Evolutionary conservation across 2,113 vertebrate species (phyloP), one percentile per base, ranked within the genome.

Genomic region (Clarias magur): DNA sequence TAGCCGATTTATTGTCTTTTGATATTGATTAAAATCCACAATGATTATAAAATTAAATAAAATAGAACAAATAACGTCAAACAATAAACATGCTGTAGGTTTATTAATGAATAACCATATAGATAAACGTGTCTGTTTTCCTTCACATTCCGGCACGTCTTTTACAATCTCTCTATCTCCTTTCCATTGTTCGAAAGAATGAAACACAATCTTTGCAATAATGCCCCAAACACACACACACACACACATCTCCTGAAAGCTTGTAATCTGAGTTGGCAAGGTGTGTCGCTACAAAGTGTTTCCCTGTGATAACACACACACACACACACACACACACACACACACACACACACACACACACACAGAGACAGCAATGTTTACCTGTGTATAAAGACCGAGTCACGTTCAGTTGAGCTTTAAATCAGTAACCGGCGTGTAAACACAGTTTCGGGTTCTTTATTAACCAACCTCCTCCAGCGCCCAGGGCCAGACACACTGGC

Each of bases 401-500:
- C 85, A 76, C 73, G 78, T 90, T 90, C 90, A 84, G 79, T 82
- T 65, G 19, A 25, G 85, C 84, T 63, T 84, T 90, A 73, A 91
- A 90, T 91, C 88, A 92, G 81, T 92, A 92, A 90, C 91, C 84
- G 90, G 78, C 88, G 65, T 85, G 88, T 90, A 91, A 89, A 91
- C 88, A 92, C 82, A 83, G 42, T 57, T 87, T 85, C 59, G 48
- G 78, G 91, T 91, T 88, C 70, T 85, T 83, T 88, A 90, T 91
- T 90, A 92, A 87, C 91, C 63, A 88, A 60, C 56, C 80, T 70
- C 73, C 84, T 81, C 75, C 87, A 21, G 27, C 83, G 80, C 83
- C 84, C 54, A 75, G 27, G 83, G 76, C 54, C 80, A 89, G 86
- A 89, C 80, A 89, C 83, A 73, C 23, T 8, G 23, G 57, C 53